Evolutionary conservation across 1,140 invertebrate species (phyloP).

Genomic region (Hylaeus volcanicus): DNA sequence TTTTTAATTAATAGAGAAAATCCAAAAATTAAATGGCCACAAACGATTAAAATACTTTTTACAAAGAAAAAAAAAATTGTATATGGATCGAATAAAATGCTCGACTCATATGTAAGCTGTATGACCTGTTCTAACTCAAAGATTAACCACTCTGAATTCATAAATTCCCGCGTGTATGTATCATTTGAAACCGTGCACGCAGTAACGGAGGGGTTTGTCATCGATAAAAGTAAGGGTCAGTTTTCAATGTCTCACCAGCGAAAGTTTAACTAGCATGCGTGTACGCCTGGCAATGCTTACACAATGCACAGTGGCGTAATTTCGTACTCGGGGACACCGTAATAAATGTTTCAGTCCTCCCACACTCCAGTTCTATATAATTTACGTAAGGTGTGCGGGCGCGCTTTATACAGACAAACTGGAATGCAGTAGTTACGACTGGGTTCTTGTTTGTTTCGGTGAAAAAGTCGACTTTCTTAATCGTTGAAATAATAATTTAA

Average conservation of each 20-base stretch:
- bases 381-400: constrained; percentile 57
- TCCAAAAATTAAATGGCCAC: too few species aligned
- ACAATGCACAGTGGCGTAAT: constrained; percentile 66
- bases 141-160: background rate
- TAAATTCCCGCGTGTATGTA: too few species aligned
- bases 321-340: constrained; percentile 56
- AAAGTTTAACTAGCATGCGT: constrained; percentile 64
- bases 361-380: constrained; percentile 63
- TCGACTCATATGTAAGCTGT: too few species aligned
- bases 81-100: too few species aligned
- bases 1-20: too few species aligned
- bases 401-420: constrained; percentile 47
- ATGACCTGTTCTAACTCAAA: too few species aligned
- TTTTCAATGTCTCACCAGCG: constrained; percentile 58
- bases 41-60: too few species aligned
- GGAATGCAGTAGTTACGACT: constrained; percentile 27
- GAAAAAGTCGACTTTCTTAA: too few species aligned
- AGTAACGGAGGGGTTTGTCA: background rate
- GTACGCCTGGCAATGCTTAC: constrained; percentile 54
- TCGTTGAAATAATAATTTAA: too few species aligned
- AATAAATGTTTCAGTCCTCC: constrained; percentile 58
- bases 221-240: constrained; percentile 53
- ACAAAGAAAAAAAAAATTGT: too few species aligned
- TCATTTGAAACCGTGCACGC: background rate
- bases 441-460: background rate